Evolutionary conservation across 2,113 vertebrate species (phyloP).

Genomic region (Vombatus ursinus): DNA sequence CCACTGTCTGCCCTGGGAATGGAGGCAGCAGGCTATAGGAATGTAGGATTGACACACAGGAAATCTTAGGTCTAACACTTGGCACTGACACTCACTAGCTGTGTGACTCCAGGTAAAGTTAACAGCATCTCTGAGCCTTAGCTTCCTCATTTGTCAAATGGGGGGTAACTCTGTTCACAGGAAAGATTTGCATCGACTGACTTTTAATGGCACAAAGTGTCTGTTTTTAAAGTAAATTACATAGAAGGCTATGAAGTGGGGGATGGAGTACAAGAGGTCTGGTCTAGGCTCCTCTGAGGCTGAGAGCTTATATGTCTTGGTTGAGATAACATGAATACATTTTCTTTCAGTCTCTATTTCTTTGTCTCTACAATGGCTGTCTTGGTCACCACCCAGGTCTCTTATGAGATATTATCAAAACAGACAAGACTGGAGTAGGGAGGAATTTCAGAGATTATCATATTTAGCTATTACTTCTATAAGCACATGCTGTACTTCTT

Average conservation of each 20-base stretch:
- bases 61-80: rapidly evolving
- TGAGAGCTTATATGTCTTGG: neutral
- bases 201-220: neutral
- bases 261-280: neutral
- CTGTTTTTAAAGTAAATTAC: neutral
- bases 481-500: neutral
- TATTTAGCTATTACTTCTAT: neutral
- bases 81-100: rapidly evolving
- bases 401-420: neutral
- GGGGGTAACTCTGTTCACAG: too few relatives aligned
- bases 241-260: neutral
- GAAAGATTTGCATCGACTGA: neutral
- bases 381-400: neutral
- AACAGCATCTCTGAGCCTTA: neutral
- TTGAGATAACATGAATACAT: neutral
- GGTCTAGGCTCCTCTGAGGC: neutral
- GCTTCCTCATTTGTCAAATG: neutral
- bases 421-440: neutral
- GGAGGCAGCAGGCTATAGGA: neutral
- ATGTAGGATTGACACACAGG: rapidly evolving
- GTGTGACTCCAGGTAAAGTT: neutral
- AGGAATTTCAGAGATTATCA: neutral
- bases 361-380: neutral
- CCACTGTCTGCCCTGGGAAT: neutral
- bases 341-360: neutral